phyloP scores from a whole-genome alignment of 2,797 vertebrate species.

The Neoniphon sammara region DNA sequence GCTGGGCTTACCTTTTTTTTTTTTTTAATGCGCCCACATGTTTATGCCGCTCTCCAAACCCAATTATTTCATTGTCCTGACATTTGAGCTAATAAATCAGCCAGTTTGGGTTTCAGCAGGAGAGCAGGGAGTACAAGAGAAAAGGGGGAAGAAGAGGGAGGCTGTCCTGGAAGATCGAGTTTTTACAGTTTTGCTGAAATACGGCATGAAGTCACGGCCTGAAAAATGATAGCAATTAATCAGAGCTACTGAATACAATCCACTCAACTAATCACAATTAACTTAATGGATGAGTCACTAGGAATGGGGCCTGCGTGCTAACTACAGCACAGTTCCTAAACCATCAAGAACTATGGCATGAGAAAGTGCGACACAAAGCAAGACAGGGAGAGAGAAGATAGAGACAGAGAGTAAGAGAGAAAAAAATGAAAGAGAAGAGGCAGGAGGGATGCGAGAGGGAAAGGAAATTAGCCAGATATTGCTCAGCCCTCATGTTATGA shows the following conservation, averaged over 20 bases:
- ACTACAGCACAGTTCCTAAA: slow-evolving; percentile 22
- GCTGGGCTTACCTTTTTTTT: slow-evolving; percentile 50
- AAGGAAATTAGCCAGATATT: slow-evolving; percentile 64
- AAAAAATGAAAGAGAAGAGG: slow-evolving; percentile 31
- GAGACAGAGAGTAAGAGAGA: no score
- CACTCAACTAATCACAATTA: slow-evolving; percentile 78
- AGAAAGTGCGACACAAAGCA: slow-evolving; percentile 17
- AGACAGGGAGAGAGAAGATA: background rate
- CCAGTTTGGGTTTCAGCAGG: slow-evolving; percentile 39
- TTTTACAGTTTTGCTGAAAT: slow-evolving; percentile 64
- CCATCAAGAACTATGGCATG: slow-evolving; percentile 15
- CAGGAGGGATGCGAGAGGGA: slow-evolving; percentile 11
- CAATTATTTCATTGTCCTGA: slow-evolving; percentile 73
- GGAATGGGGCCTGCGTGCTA: slow-evolving; percentile 29
- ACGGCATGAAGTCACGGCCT: slow-evolving; percentile 71
- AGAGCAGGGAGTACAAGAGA: slow-evolving; percentile 28
- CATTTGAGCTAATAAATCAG: slow-evolving; percentile 76
- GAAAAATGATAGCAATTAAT: slow-evolving; percentile 81
- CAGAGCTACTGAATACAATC: slow-evolving; percentile 79
- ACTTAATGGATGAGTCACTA: slow-evolving; percentile 69
- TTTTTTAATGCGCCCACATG: slow-evolving; percentile 52
- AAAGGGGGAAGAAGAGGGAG: slow-evolving; percentile 27
- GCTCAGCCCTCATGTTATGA: slow-evolving; percentile 60
- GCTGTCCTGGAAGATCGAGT: slow-evolving; percentile 52
- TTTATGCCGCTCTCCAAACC: slow-evolving; percentile 61